These are phyloP conservation scores for Acestrorhynchus altus DNA, from an alignment of 2,797 vertebrate species.

Conservation along the genomic window DNA sequence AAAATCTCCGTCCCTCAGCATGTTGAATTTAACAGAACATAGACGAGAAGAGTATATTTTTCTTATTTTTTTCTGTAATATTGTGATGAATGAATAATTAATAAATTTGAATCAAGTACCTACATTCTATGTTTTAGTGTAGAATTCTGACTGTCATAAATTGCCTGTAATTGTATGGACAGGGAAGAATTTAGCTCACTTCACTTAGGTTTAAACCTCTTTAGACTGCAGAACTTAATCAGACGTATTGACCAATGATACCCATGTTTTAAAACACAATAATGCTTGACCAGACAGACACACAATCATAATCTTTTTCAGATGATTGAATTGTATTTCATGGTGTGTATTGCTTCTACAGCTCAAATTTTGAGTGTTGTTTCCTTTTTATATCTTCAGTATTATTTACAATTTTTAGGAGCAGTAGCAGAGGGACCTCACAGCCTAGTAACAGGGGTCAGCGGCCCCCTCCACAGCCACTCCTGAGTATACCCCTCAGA, in stretches of 20 bases:
- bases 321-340: no score
- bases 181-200: background rate
- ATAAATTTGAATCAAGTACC: no score
- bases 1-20: background rate
- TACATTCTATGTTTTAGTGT: no score
- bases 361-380: background rate
- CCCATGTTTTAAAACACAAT: background rate
- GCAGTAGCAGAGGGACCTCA: constrained; percentile 50
- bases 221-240: background rate
- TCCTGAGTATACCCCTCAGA: background rate
- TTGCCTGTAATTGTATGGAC: background rate
- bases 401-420: constrained; percentile 56
- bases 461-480: constrained; percentile 53
- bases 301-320: background rate
- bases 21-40: no score
- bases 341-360: background rate
- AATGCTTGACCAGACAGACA: no score
- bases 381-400: background rate
- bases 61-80: no score
- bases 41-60: no score
- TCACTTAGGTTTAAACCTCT: no score
- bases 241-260: background rate
- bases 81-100: no score
- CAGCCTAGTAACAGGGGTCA: constrained; percentile 61
- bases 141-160: no score